Percentiles rank a stretch among this genome's conserved stretches.
Evolutionary conservation across 2,113 vertebrate genomes (phyloP).

Genomic region (Cathartes aura): DNA sequence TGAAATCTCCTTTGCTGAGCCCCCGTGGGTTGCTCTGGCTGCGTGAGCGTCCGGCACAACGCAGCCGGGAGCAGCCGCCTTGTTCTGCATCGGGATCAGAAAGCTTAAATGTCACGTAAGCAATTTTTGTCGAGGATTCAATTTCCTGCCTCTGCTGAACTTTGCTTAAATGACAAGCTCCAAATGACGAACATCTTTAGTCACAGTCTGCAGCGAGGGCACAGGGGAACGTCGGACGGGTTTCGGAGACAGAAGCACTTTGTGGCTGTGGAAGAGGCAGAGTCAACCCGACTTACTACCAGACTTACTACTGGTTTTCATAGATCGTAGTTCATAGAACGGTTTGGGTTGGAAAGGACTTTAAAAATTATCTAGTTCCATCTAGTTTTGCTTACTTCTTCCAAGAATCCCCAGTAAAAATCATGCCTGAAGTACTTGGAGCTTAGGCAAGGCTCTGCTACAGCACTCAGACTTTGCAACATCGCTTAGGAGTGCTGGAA

Average conservation of each 20-base stretch:
- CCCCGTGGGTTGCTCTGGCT: background rate
- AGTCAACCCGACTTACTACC: background rate
- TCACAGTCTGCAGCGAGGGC: background rate
- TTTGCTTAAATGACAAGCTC: conserved; percentile 3
- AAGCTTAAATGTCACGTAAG: background rate
- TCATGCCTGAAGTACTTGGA: background rate
- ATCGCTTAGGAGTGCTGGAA: background rate
- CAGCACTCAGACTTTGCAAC: background rate
- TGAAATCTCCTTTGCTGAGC: background rate
- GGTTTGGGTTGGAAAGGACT: background rate
- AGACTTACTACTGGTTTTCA: background rate
- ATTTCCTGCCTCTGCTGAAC: conserved; percentile 66
- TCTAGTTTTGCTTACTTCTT: background rate
- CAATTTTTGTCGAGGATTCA: conserved; percentile 6
- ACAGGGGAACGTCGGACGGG: accelerated
- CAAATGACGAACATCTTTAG: conserved; percentile 19
- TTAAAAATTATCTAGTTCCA: background rate
- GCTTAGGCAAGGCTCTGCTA: background rate
- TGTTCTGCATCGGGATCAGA: background rate
- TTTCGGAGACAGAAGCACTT: background rate
- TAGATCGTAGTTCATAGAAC: background rate
- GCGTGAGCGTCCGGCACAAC: accelerated
- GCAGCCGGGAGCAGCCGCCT: background rate
- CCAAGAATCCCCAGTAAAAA: background rate
- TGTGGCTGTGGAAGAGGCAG: background rate